Conservation (phyloP, 1,140 invertebrate species). For the Philopotamus ludificatus region DNA sequence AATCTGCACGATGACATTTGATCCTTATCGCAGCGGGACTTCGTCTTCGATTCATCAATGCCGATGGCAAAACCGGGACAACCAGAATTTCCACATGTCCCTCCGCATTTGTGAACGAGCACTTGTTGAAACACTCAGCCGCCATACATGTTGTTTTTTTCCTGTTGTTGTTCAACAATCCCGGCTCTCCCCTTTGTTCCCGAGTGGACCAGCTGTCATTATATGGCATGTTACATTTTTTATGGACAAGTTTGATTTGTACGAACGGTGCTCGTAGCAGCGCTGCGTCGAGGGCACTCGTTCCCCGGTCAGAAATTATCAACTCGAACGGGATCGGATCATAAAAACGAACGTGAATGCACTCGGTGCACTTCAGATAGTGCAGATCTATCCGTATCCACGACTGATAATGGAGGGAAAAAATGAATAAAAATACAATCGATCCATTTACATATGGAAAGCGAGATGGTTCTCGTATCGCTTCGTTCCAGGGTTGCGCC, state of each 20-base stretch:
- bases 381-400: no score
- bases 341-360: no score
- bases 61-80: not conserved
- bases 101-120: constrained; percentile 14
- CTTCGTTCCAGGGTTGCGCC: no score
- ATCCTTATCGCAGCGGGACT: no score
- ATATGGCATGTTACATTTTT: constrained; percentile 59
- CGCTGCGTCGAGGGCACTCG: constrained; percentile 15
- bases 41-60: no score
- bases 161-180: constrained; percentile 56
- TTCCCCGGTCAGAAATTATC: constrained; percentile 1
- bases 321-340: not conserved
- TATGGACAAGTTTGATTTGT: constrained; percentile 48
- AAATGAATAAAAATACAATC: no score
- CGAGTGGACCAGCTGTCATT: constrained; percentile 60
- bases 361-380: no score
- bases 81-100: not conserved
- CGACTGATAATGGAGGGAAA: no score
- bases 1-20: no score
- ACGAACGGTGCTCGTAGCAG: constrained; percentile 1
- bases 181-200: constrained; percentile 56
- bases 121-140: constrained; percentile 35
- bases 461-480: no score
- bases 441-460: no score
- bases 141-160: constrained; percentile 52